Conservation (phyloP, 37 sponge, comb jelly and placozoan species). For the Axinella damicornis region DNA sequence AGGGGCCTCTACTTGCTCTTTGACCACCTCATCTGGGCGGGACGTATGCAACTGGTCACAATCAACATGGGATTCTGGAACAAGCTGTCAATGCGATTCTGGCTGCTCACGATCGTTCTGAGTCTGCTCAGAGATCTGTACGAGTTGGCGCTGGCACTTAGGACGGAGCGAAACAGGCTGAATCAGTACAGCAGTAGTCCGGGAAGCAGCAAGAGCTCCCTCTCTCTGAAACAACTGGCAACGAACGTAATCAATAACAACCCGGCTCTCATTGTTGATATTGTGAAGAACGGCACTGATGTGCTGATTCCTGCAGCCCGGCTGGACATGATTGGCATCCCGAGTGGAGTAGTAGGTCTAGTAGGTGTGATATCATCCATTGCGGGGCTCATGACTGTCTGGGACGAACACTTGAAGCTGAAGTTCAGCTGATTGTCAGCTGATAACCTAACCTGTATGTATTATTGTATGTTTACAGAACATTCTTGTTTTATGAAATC, state of each 20-base stretch:
- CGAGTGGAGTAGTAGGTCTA: slow-evolving; percentile 70
- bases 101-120: slow-evolving; percentile 63
- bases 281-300: slow-evolving; percentile 72
- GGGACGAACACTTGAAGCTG: slow-evolving; percentile 65
- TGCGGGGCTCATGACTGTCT: slow-evolving; percentile 46
- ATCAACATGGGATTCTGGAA: slow-evolving; percentile 57
- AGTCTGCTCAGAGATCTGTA: slow-evolving; percentile 61
- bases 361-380: slow-evolving; percentile 74
- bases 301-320: slow-evolving; percentile 63
- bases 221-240: not conserved
- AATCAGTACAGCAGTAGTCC: slow-evolving; percentile 29
- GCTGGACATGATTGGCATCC: slow-evolving; percentile 45
- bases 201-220: not conserved
- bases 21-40: slow-evolving; percentile 82
- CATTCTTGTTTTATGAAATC: too few species aligned
- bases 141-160: slow-evolving; percentile 42
- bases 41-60: slow-evolving; percentile 54
- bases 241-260: slow-evolving; percentile 34
- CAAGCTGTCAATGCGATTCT: slow-evolving; percentile 55
- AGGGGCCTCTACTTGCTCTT: slow-evolving; percentile 75
- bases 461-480: too few species aligned
- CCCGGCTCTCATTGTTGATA: slow-evolving; percentile 60
- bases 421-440: slow-evolving; percentile 46
- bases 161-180: slow-evolving; percentile 38
- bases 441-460: too few species aligned